Percentiles rank a stretch among this genome's conserved stretches.
Conservation (phyloP, 2,797 vertebrate genomes). For the Gymnoscopelus braueri region DNA sequence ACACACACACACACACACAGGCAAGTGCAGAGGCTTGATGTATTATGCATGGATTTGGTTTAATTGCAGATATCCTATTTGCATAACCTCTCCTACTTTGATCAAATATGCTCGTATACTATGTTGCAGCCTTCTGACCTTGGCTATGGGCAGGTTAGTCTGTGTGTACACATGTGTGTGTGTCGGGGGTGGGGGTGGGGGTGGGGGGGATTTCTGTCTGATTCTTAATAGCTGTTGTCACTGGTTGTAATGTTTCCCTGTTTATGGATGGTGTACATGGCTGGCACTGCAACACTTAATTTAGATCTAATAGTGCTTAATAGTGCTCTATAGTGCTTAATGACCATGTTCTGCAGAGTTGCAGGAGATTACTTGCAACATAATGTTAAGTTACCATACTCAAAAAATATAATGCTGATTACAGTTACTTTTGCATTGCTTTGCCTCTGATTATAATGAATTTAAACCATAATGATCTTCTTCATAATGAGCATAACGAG, state of each 20-base stretch:
- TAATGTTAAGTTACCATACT: neutral
- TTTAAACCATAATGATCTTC: no score
- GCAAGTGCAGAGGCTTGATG: slow-evolving; percentile 51
- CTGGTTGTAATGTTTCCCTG: slow-evolving; percentile 16
- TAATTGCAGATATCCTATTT: slow-evolving; percentile 72
- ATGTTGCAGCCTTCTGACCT: slow-evolving; percentile 66
- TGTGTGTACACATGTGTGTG: slow-evolving; percentile 25
- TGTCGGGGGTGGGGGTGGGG: neutral
- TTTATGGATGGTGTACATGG: slow-evolving; percentile 8
- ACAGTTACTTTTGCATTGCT: no score
- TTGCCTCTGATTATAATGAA: no score
- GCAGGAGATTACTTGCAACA: slow-evolving; percentile 22
- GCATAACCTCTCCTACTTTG: slow-evolving; percentile 73
- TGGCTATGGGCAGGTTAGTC: slow-evolving; percentile 61
- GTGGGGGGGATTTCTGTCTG: no score
- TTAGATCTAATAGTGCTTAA: neutral
- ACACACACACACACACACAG: slow-evolving; percentile 7
- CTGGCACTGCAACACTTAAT: slow-evolving; percentile 18
- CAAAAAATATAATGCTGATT: no score
- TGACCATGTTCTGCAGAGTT: slow-evolving; percentile 11
- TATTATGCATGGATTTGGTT: slow-evolving; percentile 76
- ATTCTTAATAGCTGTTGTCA: slow-evolving; percentile 16
- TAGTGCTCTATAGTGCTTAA: no score
- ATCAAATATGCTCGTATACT: slow-evolving; percentile 69
- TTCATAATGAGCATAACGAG: no score